These are phyloP conservation scores for Portunus trituberculatus DNA, from an alignment of 1,140 invertebrate species.

Conservation along the genomic window DNA sequence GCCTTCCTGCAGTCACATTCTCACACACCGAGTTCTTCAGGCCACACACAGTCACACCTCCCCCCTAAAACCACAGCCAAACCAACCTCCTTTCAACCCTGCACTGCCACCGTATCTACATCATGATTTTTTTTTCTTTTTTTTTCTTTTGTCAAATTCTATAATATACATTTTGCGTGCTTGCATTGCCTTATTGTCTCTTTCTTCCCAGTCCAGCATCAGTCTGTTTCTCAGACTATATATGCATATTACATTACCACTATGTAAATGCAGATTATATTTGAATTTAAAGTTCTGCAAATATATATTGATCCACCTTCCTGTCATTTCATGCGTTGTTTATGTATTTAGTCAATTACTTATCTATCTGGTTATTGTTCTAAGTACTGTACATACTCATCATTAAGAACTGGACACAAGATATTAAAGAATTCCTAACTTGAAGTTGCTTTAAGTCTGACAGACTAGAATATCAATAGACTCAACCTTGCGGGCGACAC, in stretches of 20 bases:
- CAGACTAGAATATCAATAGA: neutral
- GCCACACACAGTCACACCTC: slow-evolving; percentile 3
- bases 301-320: too few relatives aligned
- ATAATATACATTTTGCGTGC: too few relatives aligned
- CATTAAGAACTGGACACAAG: neutral
- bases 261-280: too few relatives aligned
- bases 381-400: neutral
- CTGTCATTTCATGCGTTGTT: neutral
- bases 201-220: too few relatives aligned
- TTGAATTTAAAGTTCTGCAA: too few relatives aligned
- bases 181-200: too few relatives aligned
- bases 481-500: neutral
- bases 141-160: too few relatives aligned
- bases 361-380: neutral
- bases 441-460: neutral
- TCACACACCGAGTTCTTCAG: neutral
- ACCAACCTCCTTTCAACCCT: neutral
- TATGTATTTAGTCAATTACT: neutral
- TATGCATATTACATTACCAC: too few relatives aligned
- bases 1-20: too few relatives aligned
- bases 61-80: neutral
- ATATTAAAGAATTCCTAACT: neutral
- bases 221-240: too few relatives aligned
- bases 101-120: neutral
- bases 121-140: neutral